phyloP scores from a whole-genome alignment of 1,140 invertebrate species.

The Macrostomum lignano region DNA sequence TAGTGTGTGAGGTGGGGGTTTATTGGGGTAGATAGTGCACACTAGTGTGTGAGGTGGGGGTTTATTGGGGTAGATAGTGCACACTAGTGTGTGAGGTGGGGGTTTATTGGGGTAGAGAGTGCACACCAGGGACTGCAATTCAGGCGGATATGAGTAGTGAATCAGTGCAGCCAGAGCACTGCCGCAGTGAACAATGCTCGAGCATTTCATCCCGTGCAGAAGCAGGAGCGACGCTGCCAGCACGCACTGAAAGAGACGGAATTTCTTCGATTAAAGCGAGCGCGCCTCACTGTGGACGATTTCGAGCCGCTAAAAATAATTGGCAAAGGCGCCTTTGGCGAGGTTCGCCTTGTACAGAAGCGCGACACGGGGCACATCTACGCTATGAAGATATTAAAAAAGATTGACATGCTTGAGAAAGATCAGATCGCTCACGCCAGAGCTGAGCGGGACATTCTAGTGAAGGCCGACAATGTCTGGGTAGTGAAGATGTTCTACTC shows the following conservation, averaged over 20 bases:
- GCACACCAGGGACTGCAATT: too few species aligned
- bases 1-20: too few species aligned
- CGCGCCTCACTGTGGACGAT: constrained; percentile 79
- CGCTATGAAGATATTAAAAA: constrained; percentile 96
- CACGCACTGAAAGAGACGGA: constrained; percentile 95
- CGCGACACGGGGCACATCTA: constrained; percentile 98
- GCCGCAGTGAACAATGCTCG: too few species aligned
- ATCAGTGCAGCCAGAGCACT: too few species aligned
- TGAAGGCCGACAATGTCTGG: constrained; percentile 97
- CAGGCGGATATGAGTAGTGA: too few species aligned
- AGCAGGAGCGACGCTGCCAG: constrained; percentile 40
- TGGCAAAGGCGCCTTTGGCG: constrained; percentile 84
- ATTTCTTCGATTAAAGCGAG: constrained; percentile 74
- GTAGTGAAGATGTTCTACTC: constrained; percentile 99
- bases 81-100: too few species aligned
- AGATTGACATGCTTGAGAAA: constrained; percentile 95
- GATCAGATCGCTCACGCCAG: constrained; percentile 90
- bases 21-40: too few species aligned
- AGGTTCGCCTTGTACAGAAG: constrained; percentile 85
- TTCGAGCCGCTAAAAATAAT: constrained; percentile 94
- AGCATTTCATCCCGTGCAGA: constrained; percentile 13
- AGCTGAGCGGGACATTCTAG: constrained; percentile 82
- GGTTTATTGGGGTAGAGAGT: too few species aligned
- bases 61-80: too few species aligned
- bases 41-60: too few species aligned